Base-by-base conservation (phyloP, 1,140 invertebrate species). In the Drosophila murphyi region DNA sequence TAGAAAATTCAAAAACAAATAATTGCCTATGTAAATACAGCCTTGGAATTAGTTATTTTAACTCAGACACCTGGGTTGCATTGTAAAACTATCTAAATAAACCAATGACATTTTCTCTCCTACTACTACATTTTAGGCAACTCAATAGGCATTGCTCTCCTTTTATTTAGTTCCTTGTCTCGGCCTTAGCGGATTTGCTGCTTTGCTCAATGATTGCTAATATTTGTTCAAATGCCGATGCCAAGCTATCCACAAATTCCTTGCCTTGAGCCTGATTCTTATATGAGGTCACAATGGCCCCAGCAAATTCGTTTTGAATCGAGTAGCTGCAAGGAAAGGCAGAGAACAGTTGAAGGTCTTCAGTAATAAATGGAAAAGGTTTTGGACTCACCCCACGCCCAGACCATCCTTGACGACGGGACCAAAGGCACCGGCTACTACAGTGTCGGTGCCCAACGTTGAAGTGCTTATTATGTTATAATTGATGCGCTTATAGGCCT, bases 381-480 rank as follows among this genome's bases (percentile, higher is more conserved):
- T 0, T 5, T 93, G 37, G 6, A 28, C 94, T 94, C 94, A 98
- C 95, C 95, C 97, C 73, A 99, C 95, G 50, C 98, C 98, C 93
- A 96, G 97, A 0, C 98, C 98, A 94, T 99, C 95, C 29, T 94
- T 92, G 2, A 97, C 95, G 10, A 99, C 98, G 5, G 98, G 98
- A 2, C 97, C 98, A 94, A 99, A 99, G 4, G 97, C 97, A 29
- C 98, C 98, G 41, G 96, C 95, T 63, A 95, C 91, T n/a, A 99
- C 95, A 75, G 95, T 95, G n/a, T 97, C 96, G 72, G 97, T 97
- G 2, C 96, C 96, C 10, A 99, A 93, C 4, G 98, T 99, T 28
- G 98, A 99, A 0, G 98, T 99, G 47, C 98, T 99, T n/a, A 99
- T 92, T 68, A 98, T 96, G 87, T 97, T 98, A 75, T 98, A 95